These are phyloP conservation scores for Rhinopomastus cyanomelas DNA, from an alignment of 2,113 vertebrate species.

Conservation along the genomic window DNA sequence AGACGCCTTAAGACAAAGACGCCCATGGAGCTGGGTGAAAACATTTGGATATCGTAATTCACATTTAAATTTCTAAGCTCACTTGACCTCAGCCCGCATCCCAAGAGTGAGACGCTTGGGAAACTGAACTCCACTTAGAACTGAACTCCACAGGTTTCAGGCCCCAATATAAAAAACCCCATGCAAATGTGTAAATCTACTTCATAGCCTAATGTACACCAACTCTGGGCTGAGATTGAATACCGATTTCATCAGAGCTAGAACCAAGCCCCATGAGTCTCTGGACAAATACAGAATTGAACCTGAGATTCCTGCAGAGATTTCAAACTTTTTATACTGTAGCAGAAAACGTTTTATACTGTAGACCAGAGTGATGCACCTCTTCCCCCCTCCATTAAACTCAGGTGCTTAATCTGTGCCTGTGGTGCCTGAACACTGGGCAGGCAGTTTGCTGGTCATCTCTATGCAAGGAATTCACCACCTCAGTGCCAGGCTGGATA, in stretches of 20 bases:
- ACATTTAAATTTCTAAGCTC: not conserved
- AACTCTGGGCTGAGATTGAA: not conserved
- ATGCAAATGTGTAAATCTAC: not conserved
- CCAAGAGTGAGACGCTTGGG: not conserved
- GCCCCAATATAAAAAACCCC: not conserved
- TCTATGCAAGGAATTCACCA: not conserved
- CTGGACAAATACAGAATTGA: not conserved
- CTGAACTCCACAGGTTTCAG: not conserved
- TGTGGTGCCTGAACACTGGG: rapidly evolving
- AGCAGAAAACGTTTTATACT: not conserved
- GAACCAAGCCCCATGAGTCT: rapidly evolving
- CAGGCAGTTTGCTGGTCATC: not conserved
- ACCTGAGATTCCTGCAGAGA: not conserved
- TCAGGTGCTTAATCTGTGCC: not conserved
- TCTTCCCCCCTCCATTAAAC: not conserved
- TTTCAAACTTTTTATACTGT: not conserved
- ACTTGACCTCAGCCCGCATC: not conserved
- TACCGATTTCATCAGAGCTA: not conserved
- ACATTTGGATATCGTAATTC: not conserved
- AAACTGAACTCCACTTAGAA: not conserved
- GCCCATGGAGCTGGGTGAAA: not conserved
- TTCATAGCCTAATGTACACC: not conserved
- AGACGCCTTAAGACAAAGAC: not conserved
- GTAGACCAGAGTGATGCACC: not conserved
- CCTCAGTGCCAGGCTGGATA: not conserved